These are phyloP conservation scores for Anastrepha ludens DNA, from an alignment of 1,140 invertebrate species.

Conservation along the genomic window DNA sequence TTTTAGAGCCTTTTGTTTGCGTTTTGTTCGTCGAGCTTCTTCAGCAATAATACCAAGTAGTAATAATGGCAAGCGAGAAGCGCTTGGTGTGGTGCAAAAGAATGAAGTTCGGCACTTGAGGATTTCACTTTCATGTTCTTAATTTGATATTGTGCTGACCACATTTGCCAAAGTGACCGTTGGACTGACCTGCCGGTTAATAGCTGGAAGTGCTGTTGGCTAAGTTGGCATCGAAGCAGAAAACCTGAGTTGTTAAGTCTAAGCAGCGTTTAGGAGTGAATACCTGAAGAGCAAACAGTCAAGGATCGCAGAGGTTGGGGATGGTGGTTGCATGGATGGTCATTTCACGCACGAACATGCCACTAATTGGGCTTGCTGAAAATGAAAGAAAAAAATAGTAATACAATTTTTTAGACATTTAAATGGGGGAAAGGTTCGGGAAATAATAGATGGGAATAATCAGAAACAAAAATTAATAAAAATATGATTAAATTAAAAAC, in stretches of 20 bases:
- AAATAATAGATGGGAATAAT: no score
- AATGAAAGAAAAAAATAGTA: no score
- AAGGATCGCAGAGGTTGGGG: neutral
- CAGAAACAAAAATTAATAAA: no score
- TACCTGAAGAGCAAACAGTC: neutral
- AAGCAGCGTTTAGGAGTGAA: neutral
- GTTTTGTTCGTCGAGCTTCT: slow-evolving; percentile 1
- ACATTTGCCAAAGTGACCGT: neutral
- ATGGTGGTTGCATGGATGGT: slow-evolving; percentile 16
- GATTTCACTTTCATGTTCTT: slow-evolving; percentile 49
- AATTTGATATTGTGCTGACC: slow-evolving; percentile 32
- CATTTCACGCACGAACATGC: slow-evolving; percentile 34
- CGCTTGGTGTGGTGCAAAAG: neutral
- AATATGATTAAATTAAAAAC: no score
- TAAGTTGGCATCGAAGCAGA: neutral
- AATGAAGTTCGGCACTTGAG: neutral
- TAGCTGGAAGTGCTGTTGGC: neutral
- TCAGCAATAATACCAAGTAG: neutral
- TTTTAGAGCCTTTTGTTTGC: slow-evolving; percentile 2
- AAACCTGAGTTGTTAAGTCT: neutral
- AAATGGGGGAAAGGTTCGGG: no score
- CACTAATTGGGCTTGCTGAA: slow-evolving; percentile 45
- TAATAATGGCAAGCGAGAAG: slow-evolving; percentile 18
- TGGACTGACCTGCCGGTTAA: neutral
- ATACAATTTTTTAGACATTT: no score